phyloP scores from a whole-genome alignment of 2,113 vertebrate genomes.

The Lamprotornis superbus region DNA sequence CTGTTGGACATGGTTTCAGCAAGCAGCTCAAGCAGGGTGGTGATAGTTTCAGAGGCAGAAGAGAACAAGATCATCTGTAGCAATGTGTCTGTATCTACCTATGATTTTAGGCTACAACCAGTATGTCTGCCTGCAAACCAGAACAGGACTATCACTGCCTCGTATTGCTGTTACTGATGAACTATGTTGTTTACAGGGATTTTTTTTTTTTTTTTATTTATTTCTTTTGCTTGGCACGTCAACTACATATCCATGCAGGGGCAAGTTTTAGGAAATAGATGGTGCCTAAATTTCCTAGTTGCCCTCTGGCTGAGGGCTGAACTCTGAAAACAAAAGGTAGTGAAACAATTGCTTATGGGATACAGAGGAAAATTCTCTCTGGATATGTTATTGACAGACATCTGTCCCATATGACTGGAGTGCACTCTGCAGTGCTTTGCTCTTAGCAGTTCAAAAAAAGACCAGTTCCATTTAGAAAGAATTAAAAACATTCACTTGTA shows the following conservation, averaged over 20 bases:
- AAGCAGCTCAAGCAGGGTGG: not conserved
- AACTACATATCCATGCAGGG: not conserved
- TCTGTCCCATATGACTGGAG: not conserved
- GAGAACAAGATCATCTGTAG: not conserved
- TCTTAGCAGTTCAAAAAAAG: not conserved
- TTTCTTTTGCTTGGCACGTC: not conserved
- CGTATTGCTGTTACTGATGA: not conserved
- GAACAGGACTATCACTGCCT: not conserved
- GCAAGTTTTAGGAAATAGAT: not conserved
- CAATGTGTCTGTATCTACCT: accelerated
- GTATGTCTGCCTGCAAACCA: not conserved
- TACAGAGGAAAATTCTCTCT: not conserved
- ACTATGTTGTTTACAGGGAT: not conserved
- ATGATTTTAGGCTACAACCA: not conserved
- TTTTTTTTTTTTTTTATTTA: not conserved
- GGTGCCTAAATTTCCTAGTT: not conserved
- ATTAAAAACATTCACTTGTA: not conserved
- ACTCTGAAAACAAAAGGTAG: not conserved
- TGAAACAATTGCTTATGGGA: not conserved
- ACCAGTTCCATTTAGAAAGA: not conserved
- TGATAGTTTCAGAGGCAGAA: not conserved
- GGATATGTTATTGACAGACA: not conserved
- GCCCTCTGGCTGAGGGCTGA: accelerated
- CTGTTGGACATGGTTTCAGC: not conserved
- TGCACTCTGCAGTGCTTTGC: not conserved